Conservation (phyloP, 2,113 vertebrate genomes). For the Percopsis transmontana region DNA sequence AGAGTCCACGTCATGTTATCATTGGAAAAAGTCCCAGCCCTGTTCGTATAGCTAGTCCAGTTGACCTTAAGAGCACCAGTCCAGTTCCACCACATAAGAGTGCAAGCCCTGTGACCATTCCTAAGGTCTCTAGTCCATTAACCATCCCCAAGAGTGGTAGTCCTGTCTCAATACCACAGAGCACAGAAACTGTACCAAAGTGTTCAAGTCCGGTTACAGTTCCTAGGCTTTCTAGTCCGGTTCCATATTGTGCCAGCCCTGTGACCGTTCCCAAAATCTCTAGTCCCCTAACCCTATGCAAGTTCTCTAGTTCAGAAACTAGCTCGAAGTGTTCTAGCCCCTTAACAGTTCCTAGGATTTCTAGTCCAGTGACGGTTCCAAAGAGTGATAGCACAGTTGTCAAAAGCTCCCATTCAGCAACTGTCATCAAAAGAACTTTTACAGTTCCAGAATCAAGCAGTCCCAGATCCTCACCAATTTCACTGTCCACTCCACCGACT, state of each 20-base stretch:
- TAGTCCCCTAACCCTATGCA: constrained; percentile 17
- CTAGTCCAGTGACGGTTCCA: constrained; percentile 43
- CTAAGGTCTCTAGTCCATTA: constrained; percentile 3
- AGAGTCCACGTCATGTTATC: constrained; percentile 33
- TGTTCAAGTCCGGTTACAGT: constrained; percentile 46
- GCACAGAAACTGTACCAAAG: constrained; percentile 35
- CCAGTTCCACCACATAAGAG: constrained; percentile 18
- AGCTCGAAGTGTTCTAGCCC: constrained; percentile 17
- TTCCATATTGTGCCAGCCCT: constrained; percentile 48
- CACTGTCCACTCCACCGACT: constrained; percentile 7
- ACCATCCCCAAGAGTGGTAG: constrained; percentile 6
- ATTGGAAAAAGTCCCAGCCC: constrained; percentile 28
- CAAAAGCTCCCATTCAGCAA: constrained; percentile 41
- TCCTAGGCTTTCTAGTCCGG: constrained; percentile 54
- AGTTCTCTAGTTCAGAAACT: constrained; percentile 34
- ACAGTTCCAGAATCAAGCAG: constrained; percentile 42
- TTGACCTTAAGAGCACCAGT: constrained; percentile 33
- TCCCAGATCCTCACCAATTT: constrained; percentile 36
- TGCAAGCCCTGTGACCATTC: constrained; percentile 22
- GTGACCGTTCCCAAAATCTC: constrained; percentile 30
- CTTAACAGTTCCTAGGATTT: constrained; percentile 18
- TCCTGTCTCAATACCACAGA: constrained; percentile 8
- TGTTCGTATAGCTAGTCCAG: constrained; percentile 23
- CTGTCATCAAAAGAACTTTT: constrained; percentile 43
- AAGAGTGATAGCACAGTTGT: constrained; percentile 29